Percentiles rank a stretch among this genome's conserved stretches.
Evolutionary conservation across 2,113 vertebrate genomes (phyloP).

Genomic region (Hypanus sabinus): DNA sequence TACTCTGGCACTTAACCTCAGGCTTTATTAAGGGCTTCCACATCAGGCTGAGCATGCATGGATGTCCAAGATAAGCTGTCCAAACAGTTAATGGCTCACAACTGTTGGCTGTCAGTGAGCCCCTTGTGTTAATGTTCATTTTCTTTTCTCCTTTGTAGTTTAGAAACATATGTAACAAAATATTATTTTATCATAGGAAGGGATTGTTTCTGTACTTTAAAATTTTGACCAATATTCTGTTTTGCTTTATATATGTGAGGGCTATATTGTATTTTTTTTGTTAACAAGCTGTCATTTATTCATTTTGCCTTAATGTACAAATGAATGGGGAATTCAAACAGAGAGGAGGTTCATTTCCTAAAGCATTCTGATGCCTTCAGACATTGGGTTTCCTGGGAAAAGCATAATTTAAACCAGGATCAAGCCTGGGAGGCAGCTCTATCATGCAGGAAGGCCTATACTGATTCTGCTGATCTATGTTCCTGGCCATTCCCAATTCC

Average conservation of each 20-base stretch:
- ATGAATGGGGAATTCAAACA: too few relatives aligned
- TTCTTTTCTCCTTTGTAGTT: background rate
- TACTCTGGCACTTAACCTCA: too few relatives aligned
- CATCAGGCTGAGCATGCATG: too few relatives aligned
- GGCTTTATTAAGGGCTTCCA: too few relatives aligned
- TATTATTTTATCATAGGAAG: background rate
- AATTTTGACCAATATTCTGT: background rate
- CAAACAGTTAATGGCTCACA: too few relatives aligned
- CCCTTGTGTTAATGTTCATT: background rate
- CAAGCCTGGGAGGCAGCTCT: too few relatives aligned
- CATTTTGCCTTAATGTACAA: background rate
- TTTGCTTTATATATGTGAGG: background rate
- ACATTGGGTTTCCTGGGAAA: background rate
- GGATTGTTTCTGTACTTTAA: background rate
- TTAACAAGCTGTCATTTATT: background rate
- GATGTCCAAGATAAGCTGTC: too few relatives aligned
- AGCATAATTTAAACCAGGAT: too few relatives aligned
- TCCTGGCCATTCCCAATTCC: too few relatives aligned
- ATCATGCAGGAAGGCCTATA: too few relatives aligned
- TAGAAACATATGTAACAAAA: background rate
- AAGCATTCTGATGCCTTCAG: background rate
- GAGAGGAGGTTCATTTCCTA: background rate
- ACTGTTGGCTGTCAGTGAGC: too few relatives aligned
- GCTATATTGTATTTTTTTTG: background rate
- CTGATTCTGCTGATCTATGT: too few relatives aligned